Evolutionary conservation across 2,797 vertebrate genomes (phyloP), one percentile per base, ranked within the genome.

Genomic region (Poecilia gillii): DNA sequence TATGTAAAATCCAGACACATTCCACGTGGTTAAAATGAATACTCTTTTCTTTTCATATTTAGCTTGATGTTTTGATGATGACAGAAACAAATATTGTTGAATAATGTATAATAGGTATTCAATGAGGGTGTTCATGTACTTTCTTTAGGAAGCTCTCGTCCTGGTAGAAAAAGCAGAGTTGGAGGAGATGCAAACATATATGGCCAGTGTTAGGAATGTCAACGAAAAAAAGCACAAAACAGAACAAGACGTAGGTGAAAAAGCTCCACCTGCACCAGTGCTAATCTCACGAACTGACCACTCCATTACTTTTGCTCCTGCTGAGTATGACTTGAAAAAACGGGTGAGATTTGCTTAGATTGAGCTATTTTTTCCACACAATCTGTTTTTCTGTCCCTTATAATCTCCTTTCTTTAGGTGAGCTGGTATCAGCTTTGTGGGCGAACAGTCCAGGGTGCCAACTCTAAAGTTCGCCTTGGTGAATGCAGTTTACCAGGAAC

Each of bases 361-460:
- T 28, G 11, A 53, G 18, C 2, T 82, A 75, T 73, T 70, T 5
- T 53, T 45, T 45, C 3, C 1, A 20, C 25, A 45, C 13, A 72
- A 14, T 2, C 7, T 43, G 1, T 14, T 3, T 46, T 66, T 62
- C 51, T 2, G 2, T 43, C 3, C 46, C 31, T 31, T 1, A 64
- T 3, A 73, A 49, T 47, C 1, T 70, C 6, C 79, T 72, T 14
- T 66, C 36, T 73, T 18, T 90, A 99, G 99, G 97, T 98, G 82
- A 95, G 94, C 4, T 99, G 98, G 97, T 99, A 99, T 90, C 94
- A 96, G 87, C 95, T 99, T 87, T 96, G 95, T 36, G 97, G 97
- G 25, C 95, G 89, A 84, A 92, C 93, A 88, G 96, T 95, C 51
- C 94, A 94, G 79, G 93, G 96, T 74, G 85, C 93, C 72, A 96